Evolutionary conservation across 2,888 invertebrate genomes (phyloP), one percentile per base, ranked within the genome.

Genomic region (Plebejus anna): DNA sequence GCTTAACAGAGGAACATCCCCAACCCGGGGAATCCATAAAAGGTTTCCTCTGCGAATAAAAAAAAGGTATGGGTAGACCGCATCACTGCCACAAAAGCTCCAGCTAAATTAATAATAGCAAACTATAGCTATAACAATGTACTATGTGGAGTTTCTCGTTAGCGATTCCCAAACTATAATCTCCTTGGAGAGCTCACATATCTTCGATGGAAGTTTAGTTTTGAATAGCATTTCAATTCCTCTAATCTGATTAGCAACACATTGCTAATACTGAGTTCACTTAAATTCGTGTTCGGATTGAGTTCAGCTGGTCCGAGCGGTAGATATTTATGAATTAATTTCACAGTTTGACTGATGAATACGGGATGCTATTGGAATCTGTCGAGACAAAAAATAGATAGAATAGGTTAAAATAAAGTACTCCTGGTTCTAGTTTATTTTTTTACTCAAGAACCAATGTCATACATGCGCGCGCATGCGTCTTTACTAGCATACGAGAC

Each of bases 101-200:
- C 11, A 51, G 51, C 3, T 55, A 55, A 16, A 55, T 16, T 55
- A 42, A 42, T 42, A 55, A 55, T 55, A 55, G 16, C 16, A 16
- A 55, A 55, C 55, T 55, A 55, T 55, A 32, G 1, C 55, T 55
- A 55, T 66, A 32, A 61, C 28, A 61, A 66, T 36, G 36, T 32
- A 66, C 32, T 4, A 66, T 22, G 4, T 70, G 22, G 42, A 38
- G 38, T 71, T 71, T 36, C 70, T 70, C 16, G 71, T 38, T 42
- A 71, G 71, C n/a, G 22, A 71, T 71, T 71, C 0, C 42, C 22
- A 22, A 71, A 71, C 71, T 42, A 42, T 42, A 71, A 71, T 71
- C 71, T 71, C 71, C 71, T 71, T 22, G n/a, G 71, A 71, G 71
- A 71, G 71, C 42, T 71, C 71, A 38, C 71, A 71, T 71, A 71